Evolutionary conservation across 2,888 invertebrate species (phyloP).

Genomic region (Euzetes globulus): DNA sequence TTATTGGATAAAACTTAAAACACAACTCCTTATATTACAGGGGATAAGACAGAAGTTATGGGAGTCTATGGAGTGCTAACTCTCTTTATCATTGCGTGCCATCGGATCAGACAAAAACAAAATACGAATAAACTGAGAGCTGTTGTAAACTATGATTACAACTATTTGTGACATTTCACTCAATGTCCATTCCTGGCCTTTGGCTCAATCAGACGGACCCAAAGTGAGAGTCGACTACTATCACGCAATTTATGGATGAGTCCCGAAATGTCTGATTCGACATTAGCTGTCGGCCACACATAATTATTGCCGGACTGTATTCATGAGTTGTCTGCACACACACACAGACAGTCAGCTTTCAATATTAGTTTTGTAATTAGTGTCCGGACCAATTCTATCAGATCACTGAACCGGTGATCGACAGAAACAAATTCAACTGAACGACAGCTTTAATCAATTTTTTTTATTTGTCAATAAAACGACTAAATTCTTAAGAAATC

Average conservation of each 20-base stretch:
- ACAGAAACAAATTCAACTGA: neutral
- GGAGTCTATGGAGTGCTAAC: neutral
- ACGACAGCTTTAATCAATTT: neutral
- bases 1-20: slow-evolving; percentile 12
- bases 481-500: neutral
- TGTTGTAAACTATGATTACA: neutral
- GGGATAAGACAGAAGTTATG: neutral
- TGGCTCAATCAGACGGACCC: neutral
- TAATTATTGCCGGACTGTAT: neutral
- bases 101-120: neutral
- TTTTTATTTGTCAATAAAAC: neutral
- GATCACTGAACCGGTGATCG: neutral
- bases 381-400: neutral
- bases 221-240: neutral
- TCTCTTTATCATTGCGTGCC: neutral
- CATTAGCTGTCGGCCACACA: slow-evolving; percentile 4
- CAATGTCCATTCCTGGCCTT: neutral
- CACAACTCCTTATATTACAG: neutral
- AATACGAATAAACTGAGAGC: neutral
- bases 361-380: slow-evolving; percentile 3
- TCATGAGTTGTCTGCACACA: neutral
- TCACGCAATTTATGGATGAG: neutral
- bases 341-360: neutral
- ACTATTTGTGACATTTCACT: neutral
- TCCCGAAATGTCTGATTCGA: neutral